A percentile compares a stretch with the other conserved stretches of the same genome.
phyloP scores from a whole-genome alignment of 2,888 invertebrate species.

The Aromia moschata region DNA sequence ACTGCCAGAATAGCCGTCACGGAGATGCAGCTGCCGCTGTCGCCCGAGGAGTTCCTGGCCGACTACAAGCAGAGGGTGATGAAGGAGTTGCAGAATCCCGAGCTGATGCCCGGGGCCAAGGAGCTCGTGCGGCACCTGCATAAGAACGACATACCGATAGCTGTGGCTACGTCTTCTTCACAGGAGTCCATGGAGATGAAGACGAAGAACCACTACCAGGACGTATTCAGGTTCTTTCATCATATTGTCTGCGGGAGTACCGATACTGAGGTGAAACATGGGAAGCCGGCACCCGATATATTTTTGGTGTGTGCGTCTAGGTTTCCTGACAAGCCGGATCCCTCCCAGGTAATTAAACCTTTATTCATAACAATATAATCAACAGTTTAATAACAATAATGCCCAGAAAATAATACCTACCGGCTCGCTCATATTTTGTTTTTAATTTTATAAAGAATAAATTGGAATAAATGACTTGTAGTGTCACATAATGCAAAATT shows the following conservation, averaged over 20 bases:
- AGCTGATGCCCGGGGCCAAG: conserved; percentile 68
- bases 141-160: conserved; percentile 70
- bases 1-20: conserved; percentile 66
- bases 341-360: conserved; percentile 56
- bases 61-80: conserved; percentile 63
- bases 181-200: conserved; percentile 67
- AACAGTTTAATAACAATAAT: too few relatives aligned
- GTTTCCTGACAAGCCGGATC: conserved; percentile 66
- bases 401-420: too few relatives aligned
- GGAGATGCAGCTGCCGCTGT: conserved; percentile 70
- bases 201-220: conserved; percentile 63
- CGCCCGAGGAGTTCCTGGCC: conserved; percentile 68
- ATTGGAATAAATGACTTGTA: too few relatives aligned
- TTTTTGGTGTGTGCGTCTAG: conserved; percentile 70
- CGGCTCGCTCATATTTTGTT: too few relatives aligned
- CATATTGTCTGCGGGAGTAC: conserved; percentile 72
- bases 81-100: conserved; percentile 66
- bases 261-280: conserved; percentile 73
- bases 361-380: too few relatives aligned
- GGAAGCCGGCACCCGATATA: conserved; percentile 79
- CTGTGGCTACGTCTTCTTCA: conserved; percentile 75
- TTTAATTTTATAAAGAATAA: too few relatives aligned
- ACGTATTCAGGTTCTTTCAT: conserved; percentile 66
- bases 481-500: too few relatives aligned
- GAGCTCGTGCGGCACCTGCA: conserved; percentile 65